Percentiles rank a stretch among this genome's conserved stretches.
Conservation (phyloP, 2,113 vertebrate genomes). For the Brevimyrus niger region DNA sequence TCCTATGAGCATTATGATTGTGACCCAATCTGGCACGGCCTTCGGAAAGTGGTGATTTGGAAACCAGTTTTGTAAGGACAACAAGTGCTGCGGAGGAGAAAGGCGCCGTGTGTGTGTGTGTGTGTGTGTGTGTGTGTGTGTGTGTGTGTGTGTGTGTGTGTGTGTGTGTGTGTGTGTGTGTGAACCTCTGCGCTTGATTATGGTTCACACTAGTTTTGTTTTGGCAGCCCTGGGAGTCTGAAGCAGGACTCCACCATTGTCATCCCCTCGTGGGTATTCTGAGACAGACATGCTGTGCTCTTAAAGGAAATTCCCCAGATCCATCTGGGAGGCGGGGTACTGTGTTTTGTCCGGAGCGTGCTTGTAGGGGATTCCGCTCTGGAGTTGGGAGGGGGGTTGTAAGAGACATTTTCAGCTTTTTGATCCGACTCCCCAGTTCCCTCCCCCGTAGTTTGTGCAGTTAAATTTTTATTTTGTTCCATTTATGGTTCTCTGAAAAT, state of each 20-base stretch:
- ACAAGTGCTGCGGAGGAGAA: background rate
- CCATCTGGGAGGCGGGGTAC: background rate
- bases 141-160: background rate
- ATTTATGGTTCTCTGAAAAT: background rate
- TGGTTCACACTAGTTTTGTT: background rate
- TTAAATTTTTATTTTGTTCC: background rate
- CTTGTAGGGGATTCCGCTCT: background rate
- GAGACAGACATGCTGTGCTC: background rate
- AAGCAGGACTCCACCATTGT: background rate
- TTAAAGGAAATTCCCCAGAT: background rate
- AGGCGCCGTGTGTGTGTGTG: background rate
- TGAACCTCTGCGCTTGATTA: background rate
- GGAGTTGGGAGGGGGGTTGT: background rate
- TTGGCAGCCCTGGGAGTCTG: background rate
- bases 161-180: background rate
- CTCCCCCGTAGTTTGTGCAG: background rate
- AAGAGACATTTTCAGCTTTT: background rate
- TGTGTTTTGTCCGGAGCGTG: background rate
- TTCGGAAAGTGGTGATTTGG: conserved; percentile 4
- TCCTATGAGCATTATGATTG: background rate
- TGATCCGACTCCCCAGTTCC: background rate
- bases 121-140: background rate
- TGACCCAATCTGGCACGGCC: background rate
- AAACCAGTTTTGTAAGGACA: conserved; percentile 1
- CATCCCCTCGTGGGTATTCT: background rate